Base-by-base conservation (phyloP, 2,888 invertebrate species). In the Drosophila peninsularis region DNA sequence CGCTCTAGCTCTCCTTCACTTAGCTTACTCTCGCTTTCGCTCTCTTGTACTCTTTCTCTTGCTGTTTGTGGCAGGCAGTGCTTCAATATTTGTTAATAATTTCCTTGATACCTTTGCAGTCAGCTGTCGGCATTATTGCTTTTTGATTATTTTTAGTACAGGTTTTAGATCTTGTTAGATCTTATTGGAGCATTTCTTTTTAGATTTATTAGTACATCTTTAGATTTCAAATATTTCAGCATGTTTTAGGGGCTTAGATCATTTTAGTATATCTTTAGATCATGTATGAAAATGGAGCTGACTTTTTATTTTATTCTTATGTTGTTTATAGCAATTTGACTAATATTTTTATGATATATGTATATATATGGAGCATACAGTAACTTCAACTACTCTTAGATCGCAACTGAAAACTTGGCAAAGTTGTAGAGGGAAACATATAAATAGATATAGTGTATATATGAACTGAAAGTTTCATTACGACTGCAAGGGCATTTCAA, bases 21-120 rank as follows among this genome's bases (percentile, higher is more conserved):
- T 17, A 19, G 41, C 41, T 13, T 11, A 11, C 19, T 19, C 4
- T 17, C 34, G n/a, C 19, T 27, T 13, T 11, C 5, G 3, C 9
- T 11, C 14, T 34, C 13, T n/a, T 6, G 27, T 10, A 9, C 9
- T 30, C 36, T 7, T 27, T 71, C 32, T 34, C 13, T 6, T 17
- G 27, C 3, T 17, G n/a, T 13, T n/a, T 49, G 34, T 36, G 50
- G 50, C 50, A 34, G 45, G 58, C 71, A 58, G 54, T 50, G 71
- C 71, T 58, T 41, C 17, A 47, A 47, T 30, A 19, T 47, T 30
- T 47, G 47, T 7, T 32, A 19, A 13, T 3, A 1, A 1, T 3
- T 47, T 47, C 17, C 17, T 17, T 3, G 1, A 32, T 53, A 17
- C 34, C 37, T 17, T 37, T 36, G 30, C 50, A 62, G 62, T 34